Percentiles rank a stretch among this genome's conserved stretches.
Conservation (phyloP, 2,113 vertebrate species). For the Stigmatopora argus region DNA sequence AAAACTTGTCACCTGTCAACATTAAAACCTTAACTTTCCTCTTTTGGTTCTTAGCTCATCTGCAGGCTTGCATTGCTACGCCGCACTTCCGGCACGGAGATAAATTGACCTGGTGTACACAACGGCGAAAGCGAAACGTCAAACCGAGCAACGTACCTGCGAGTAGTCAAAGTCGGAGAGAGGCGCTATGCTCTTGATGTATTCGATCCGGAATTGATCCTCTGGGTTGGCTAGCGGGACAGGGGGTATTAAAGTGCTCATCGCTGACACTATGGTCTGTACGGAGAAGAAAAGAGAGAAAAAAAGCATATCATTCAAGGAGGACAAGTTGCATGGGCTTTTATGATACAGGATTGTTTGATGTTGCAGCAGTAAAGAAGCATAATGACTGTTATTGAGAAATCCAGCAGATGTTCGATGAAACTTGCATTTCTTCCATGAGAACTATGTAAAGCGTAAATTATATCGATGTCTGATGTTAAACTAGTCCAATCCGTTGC, state of each 20-base stretch:
- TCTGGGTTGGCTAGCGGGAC: conserved; percentile 93
- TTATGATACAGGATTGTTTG: not conserved
- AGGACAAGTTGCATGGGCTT: conserved; percentile 23
- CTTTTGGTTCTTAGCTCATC: conserved; percentile 3
- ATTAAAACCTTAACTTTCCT: not conserved
- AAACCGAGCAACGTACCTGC: conserved; percentile 76
- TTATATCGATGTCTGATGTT: too few species aligned
- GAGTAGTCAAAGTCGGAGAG: conserved; percentile 97
- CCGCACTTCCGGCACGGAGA: conserved; percentile 30
- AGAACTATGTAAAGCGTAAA: too few species aligned
- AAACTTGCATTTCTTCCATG: too few species aligned
- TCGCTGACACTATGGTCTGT: conserved; percentile 96
- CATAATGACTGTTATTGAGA: too few species aligned
- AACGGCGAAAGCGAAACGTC: not conserved
- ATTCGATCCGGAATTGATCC: conserved; percentile 96
- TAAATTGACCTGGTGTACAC: conserved; percentile 35
- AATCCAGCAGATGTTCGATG: too few species aligned
- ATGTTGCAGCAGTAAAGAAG: not conserved
- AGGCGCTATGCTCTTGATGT: conserved; percentile 97
- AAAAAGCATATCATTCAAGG: conserved; percentile 41
- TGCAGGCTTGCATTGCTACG: conserved; percentile 4
- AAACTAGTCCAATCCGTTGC: too few species aligned
- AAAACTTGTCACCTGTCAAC: conserved; percentile 1
- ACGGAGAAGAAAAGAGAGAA: conserved; percentile 40
- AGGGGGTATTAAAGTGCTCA: conserved; percentile 98